Base-by-base conservation (phyloP, 2,888 invertebrate species). In the Oscheius sp. region DNA sequence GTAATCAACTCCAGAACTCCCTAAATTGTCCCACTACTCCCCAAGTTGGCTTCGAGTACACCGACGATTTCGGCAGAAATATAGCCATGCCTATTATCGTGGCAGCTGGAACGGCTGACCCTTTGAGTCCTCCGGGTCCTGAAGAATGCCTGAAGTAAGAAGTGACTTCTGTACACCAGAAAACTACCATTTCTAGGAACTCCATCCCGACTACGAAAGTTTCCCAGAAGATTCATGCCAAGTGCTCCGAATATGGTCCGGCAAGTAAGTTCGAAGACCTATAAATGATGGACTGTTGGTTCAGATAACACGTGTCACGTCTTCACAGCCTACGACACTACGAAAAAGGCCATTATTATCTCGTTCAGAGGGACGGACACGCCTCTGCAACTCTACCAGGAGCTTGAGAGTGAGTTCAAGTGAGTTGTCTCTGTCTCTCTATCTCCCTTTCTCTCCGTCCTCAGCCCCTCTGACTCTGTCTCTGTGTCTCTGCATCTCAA, bases 21-120 rank as follows among this genome's bases (percentile, higher is more conserved):
- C 33, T 79, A 33, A 79, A 79, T 51, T 79, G 79, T 35, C 79
- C 79, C 0, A 68, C 60, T 48, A 70, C 75, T 1, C 77, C 77
- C 1, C 71, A 76, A 21, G 68, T 73, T 37, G 76, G 76, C 9
- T 77, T 76, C 21, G 77, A 74, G 1, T 83, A 77, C 62, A 73
- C 75, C 32, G 83, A 83, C 37, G 59, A 37, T 1, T 83, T 80
- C 70, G 74, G 76, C 10, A 51, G 84, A 57, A 73, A 77, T 50
- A 75, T 77, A 35, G 75, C 80, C 21, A 53, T 83, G 32, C 76
- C 82, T 21, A 71, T 82, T 13, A 68, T 75, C n/a, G 75, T 79
- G 1, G 81, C 79, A 0, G 80, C 82, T 1, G 82, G 78, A 47
- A 74, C 75, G 32, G 76, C 76, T 70, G 58, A 80, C 33, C 82